Base-by-base conservation (phyloP, 2,888 invertebrate genomes). In the Pardosa pseudoannulata region DNA sequence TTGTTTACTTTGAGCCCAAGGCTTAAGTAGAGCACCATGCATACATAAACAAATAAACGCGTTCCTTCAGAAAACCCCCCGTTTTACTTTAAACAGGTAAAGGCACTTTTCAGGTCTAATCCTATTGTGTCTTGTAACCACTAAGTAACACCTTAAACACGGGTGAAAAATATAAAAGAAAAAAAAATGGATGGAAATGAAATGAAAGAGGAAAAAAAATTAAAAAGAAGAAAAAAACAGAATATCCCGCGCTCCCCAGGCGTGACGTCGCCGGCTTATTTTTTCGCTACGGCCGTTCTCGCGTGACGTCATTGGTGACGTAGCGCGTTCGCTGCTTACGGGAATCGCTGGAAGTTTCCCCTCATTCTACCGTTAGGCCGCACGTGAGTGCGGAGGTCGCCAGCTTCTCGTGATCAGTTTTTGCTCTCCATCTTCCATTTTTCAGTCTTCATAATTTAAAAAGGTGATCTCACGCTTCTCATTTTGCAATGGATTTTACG, bases 351-450 rank as follows among this genome's bases (percentile, higher is more conserved):
- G 78, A 85, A 85, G 78, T 85, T 85, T 82, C 72, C 39, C 56
- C 72, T 71, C 83, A 85, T 85, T 85, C 73, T 73, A 67, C 83
- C 73, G 83, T 85, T 78, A 85, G 83, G 67, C 78, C 72, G 83
- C 78, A 85, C 83, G 65, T 71, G 68, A 68, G 83, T 56, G 78
- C 83, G 83, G 83, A 65, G 83, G 83, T 73, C 74, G 78, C 36
- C 78, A 68, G 83, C 83, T 67, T 78, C 72, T 79, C 46, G 78
- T 39, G 83, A 85, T 85, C 83, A 62, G 23, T n/a, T 71, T 32
- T 85, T 85, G 71, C 65, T 85, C 83, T 78, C 78, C 83, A 85
- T 85, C 83, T 50, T 85, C 83, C 29, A n/a, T 32, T 71, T 31
- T 11, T 13, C 50, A 50, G 19, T 27, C 31, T n/a, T 73, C 28